These are phyloP conservation scores for Hirtodrosophila trivittata DNA, from an alignment of 2,888 invertebrate species.

Conservation along the genomic window DNA sequence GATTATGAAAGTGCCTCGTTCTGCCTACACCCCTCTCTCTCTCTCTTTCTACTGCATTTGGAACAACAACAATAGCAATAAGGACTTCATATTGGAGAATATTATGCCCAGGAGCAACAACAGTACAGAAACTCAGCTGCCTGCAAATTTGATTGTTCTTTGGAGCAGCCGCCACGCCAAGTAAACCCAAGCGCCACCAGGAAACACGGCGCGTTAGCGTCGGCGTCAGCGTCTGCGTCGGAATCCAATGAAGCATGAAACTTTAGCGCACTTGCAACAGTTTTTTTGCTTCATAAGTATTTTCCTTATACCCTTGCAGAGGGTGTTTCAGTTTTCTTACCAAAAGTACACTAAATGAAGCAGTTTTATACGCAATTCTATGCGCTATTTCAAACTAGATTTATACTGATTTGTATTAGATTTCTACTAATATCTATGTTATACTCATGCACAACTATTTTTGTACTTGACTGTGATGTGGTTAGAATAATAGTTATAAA, in stretches of 20 bases:
- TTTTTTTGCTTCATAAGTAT: constrained; percentile 30
- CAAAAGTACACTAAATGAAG: too few relatives aligned
- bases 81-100: constrained; percentile 30
- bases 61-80: constrained; percentile 24
- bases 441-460: too few relatives aligned
- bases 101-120: constrained; percentile 56
- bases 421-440: too few relatives aligned
- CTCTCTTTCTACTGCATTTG: constrained; percentile 42
- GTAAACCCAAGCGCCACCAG: constrained; percentile 11
- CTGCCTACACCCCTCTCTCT: constrained; percentile 2
- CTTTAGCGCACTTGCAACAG: constrained; percentile 76
- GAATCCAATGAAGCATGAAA: constrained; percentile 73
- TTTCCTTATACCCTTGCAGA: constrained; percentile 4
- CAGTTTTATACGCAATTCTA: too few relatives aligned
- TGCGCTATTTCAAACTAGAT: too few relatives aligned
- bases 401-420: too few relatives aligned
- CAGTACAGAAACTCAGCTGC: constrained; percentile 59
- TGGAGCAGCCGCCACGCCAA: constrained; percentile 40
- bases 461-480: too few relatives aligned
- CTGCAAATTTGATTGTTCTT: constrained; percentile 78
- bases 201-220: constrained; percentile 3
- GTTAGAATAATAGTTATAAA: too few relatives aligned
- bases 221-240: constrained; percentile 26
- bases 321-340: background rate
- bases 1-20: constrained; percentile 74